Evolutionary conservation across 2,797 vertebrate genomes (phyloP), one percentile per base, ranked within the genome.

Genomic region (Geotrypetes seraphini): DNA sequence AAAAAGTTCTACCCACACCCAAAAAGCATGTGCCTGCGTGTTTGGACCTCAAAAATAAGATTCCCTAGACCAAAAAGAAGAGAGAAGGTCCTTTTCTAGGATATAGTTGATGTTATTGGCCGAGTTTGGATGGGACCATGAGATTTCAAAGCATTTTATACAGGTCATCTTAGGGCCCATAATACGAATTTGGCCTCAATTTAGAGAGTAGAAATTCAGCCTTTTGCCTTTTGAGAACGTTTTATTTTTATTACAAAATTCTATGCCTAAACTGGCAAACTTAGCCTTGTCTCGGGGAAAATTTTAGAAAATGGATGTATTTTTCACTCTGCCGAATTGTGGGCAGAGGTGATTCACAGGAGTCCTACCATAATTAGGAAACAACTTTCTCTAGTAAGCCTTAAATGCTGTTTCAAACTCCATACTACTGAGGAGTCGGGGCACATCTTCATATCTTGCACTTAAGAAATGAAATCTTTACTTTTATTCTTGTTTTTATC

Each of bases 331-430:
- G 50, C 65, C 47, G 54, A 53, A 51, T 54, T n/a, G 14, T 60
- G 41, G 55, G 57, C 56, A 42, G 22, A 39, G 46, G 30, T 47
- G 57, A 68, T 69, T 71, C 47, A 59, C 63, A 40, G 38, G 65
- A 66, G 53, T 50, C 58, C 46, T 43, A 66, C 59, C 63, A 53
- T 65, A 63, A 57, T 60, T 56, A 60, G 61, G 57, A 60, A 69
- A 63, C 61, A 58, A 69, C 51, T 26, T 47, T 71, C 65, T 75
- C 73, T 57, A 51, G 2, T 33, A 53, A 73, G 71, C 80, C 78
- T 80, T 77, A 80, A 71, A 48, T 45, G 55, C 63, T 30, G 43
- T 61, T 69, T 50, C 47, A 42, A 60, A 66, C 53, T 66, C 63
- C 64, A 51, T 33, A 40, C 64, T 65, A 60, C 57, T 61, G 52